Percentiles rank a stretch among this genome's conserved stretches.
Evolutionary conservation across 2,797 vertebrate genomes (phyloP).

Genomic region (Pseudotriccus pelzelni): DNA sequence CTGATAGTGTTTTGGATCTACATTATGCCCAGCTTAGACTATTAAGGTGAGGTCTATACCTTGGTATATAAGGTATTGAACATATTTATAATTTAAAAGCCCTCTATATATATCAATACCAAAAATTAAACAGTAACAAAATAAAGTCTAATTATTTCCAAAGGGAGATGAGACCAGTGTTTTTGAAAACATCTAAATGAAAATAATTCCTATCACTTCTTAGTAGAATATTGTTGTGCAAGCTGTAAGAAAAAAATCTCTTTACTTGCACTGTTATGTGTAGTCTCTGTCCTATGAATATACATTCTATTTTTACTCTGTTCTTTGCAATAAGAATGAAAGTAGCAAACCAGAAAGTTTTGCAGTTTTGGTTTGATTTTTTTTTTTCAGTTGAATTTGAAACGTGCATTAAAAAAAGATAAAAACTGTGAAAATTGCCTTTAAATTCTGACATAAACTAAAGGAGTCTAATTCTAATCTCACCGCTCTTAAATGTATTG

Average conservation of each 20-base stretch:
- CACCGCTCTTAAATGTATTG: neutral
- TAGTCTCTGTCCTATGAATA: neutral
- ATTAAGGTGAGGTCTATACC: neutral
- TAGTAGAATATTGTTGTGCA: neutral
- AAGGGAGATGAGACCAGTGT: neutral
- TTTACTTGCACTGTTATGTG: neutral
- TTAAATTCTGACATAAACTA: neutral
- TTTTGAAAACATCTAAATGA: neutral
- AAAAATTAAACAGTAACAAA: neutral
- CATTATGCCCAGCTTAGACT: neutral
- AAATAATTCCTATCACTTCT: neutral
- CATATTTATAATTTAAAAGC: neutral
- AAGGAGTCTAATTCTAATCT: neutral
- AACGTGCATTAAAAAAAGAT: neutral
- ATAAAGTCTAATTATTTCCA: neutral
- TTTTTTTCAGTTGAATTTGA: neutral
- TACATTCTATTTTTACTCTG: neutral
- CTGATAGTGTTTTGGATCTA: neutral
- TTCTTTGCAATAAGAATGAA: neutral
- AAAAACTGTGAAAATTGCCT: neutral
- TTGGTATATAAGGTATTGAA: neutral
- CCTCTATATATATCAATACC: neutral
- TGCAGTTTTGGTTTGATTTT: neutral
- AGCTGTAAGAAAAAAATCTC: neutral
- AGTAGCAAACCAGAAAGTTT: neutral